A percentile compares a stretch with the other conserved stretches of the same genome.
These are phyloP conservation scores for Desmophyllum pertusum DNA, from an alignment of 92 coral and sea anemone genomes.

Conservation along the genomic window DNA sequence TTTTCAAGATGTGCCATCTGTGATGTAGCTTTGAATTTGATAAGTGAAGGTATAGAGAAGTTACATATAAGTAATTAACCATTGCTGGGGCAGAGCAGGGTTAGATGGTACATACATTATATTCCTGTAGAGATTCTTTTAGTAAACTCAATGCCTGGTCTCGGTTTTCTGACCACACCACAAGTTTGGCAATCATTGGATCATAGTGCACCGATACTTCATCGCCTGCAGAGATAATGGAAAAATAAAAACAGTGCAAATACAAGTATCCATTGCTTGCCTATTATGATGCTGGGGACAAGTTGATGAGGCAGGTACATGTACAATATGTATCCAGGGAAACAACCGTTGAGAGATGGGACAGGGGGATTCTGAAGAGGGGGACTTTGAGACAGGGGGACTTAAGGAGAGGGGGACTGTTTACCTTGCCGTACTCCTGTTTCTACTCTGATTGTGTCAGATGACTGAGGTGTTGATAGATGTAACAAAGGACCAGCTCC, in stretches of 20 bases:
- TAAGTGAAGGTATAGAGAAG: not conserved
- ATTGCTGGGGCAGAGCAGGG: no score
- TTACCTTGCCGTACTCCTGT: constrained; percentile 98
- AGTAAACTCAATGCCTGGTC: constrained; percentile 82
- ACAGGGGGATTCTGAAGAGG: not conserved
- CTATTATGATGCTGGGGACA: no score
- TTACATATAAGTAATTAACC: no score
- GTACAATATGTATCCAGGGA: no score
- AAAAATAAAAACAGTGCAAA: not conserved
- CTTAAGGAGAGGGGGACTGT: no score
- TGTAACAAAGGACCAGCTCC: constrained; percentile 98
- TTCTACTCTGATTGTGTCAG: constrained; percentile 86
- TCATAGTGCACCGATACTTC: constrained; percentile 96
- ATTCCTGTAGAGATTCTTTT: constrained; percentile 76
- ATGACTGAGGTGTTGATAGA: constrained; percentile 82
- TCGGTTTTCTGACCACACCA: constrained; percentile 96
- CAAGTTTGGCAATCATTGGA: constrained; percentile 99
- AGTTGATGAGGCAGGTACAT: no score
- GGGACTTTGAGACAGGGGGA: no score
- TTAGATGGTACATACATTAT: constrained; percentile 54
- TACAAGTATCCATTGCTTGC: no score
- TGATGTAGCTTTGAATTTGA: not conserved
- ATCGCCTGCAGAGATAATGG: constrained; percentile 65
- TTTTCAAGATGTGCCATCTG: no score
- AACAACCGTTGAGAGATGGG: not conserved